Conservation (phyloP, 2,113 vertebrate genomes). For the Perccottus glenii region DNA sequence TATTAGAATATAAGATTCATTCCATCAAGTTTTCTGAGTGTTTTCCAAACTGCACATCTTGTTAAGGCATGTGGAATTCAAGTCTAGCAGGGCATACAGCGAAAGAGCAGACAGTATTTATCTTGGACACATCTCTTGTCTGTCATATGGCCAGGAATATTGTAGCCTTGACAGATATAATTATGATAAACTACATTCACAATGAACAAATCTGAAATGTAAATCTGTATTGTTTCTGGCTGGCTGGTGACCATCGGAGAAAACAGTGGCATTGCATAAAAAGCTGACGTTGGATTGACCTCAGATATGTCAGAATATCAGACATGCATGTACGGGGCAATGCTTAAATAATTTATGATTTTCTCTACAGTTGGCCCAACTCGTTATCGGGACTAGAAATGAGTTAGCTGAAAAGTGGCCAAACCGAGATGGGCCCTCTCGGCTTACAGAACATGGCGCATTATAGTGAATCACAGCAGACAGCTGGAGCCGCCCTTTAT, state of each 20-base stretch:
- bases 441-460: constrained; percentile 52
- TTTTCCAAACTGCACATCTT: constrained; percentile 28
- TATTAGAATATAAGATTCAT: constrained; percentile 29
- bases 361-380: constrained; percentile 42
- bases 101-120: background rate
- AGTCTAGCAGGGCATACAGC: constrained; percentile 1
- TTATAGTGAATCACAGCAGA: constrained; percentile 81
- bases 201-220: background rate
- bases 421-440: constrained; percentile 60
- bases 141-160: constrained; percentile 12
- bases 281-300: constrained; percentile 31
- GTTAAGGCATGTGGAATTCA: constrained; percentile 22
- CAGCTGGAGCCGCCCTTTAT: constrained; percentile 82
- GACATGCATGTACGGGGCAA: constrained; percentile 22
- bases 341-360: constrained; percentile 65
- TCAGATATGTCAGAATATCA: constrained; percentile 38
- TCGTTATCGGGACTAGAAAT: constrained; percentile 51
- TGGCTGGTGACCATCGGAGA: too few relatives aligned
- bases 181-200: constrained; percentile 3
- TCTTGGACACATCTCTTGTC: constrained; percentile 3
- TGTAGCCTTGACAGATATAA: constrained; percentile 17
- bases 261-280: background rate
- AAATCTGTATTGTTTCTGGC: too few relatives aligned
- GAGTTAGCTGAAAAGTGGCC: constrained; percentile 68
- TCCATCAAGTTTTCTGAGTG: constrained; percentile 21